Percentiles rank a stretch among this genome's conserved stretches.
These are phyloP conservation scores for Carlito syrichta DNA, from an alignment of 2,113 vertebrate species.

Conservation along the genomic window DNA sequence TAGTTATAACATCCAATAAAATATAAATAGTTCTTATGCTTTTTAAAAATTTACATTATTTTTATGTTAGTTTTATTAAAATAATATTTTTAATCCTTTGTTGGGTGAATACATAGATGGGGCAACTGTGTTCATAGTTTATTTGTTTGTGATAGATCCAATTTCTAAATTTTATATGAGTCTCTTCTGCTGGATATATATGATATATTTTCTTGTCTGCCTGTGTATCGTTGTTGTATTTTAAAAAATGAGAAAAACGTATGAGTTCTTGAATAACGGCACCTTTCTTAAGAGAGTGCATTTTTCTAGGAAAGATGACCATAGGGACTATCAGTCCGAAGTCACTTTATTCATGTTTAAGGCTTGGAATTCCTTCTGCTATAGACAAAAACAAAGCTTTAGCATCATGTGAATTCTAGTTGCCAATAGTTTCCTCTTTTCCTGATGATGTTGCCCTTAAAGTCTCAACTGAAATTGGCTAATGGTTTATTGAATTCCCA, in stretches of 20 bases:
- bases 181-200: neutral
- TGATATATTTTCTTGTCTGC: neutral
- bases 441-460: neutral
- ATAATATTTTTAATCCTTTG: neutral
- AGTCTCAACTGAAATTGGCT: neutral
- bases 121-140: neutral
- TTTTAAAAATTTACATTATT: neutral
- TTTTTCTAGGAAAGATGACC: neutral
- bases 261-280: neutral
- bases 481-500: neutral
- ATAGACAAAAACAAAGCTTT: neutral
- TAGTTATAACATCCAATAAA: neutral
- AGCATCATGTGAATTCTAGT: neutral
- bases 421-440: neutral
- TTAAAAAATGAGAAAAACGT: neutral
- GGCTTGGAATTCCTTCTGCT: neutral
- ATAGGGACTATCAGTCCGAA: neutral
- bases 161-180: neutral
- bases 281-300: neutral
- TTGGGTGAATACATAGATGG: neutral
- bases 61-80: neutral
- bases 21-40: neutral
- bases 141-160: neutral
- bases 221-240: neutral
- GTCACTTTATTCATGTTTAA: neutral